Evolutionary conservation across 1,140 invertebrate genomes (phyloP).

Genomic region (Magallana ariakensis): DNA sequence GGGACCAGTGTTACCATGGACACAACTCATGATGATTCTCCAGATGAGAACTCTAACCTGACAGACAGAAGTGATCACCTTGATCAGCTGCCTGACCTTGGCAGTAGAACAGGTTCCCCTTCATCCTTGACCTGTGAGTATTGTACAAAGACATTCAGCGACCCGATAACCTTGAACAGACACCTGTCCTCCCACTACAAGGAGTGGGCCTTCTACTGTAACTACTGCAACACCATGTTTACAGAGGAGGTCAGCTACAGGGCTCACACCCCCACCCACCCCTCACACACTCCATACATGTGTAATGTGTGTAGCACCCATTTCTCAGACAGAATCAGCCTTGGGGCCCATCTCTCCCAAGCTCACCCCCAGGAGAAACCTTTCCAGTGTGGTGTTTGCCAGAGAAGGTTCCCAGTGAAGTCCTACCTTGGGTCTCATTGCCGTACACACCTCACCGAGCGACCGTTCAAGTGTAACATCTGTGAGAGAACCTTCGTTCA

Average conservation of each 20-base stretch:
- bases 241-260: not conserved
- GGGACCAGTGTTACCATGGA: not conserved
- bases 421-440: slow-evolving; percentile 77
- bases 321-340: slow-evolving; percentile 3
- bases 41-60: slow-evolving; percentile 11
- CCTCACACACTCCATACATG: not conserved
- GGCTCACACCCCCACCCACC: not conserved
- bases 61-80: not conserved
- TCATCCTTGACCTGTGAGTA: slow-evolving; percentile 34
- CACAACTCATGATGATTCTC: not conserved
- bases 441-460: slow-evolving; percentile 75
- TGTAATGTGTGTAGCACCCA: slow-evolving; percentile 1
- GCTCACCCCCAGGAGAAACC: slow-evolving; percentile 13
- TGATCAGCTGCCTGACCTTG: not conserved
- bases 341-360: not conserved
- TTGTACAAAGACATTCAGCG: slow-evolving; percentile 40
- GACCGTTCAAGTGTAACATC: slow-evolving; percentile 76
- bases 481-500: slow-evolving; percentile 71
- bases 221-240: slow-evolving; percentile 18
- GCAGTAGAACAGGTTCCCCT: not conserved
- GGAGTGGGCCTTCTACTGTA: slow-evolving; percentile 9
- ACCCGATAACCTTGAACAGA: slow-evolving; percentile 35
- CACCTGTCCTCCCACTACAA: slow-evolving; percentile 18
- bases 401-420: slow-evolving; percentile 96
- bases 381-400: slow-evolving; percentile 90